Base-by-base conservation (phyloP, 30 jellyfish, hydroid and myxozoan genomes). In the Hydractinia echinata region DNA sequence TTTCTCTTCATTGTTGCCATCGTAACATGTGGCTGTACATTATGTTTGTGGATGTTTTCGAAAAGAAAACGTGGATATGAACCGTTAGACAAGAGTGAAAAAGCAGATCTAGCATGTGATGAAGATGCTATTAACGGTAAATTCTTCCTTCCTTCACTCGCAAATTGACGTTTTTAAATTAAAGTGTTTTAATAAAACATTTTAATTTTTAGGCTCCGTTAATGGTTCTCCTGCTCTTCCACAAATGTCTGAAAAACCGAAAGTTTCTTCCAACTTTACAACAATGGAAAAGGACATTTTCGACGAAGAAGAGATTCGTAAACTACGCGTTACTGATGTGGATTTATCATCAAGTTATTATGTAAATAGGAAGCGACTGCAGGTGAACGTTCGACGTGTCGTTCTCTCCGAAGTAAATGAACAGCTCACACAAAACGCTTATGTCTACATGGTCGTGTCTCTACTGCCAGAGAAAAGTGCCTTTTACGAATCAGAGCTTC, bases 341-440 rank as follows among this genome's bases (percentile, higher is more conserved):
- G 97, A 91, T n/a, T 81, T 91, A 72, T 66, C 94, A 16, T 87
- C 96, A 51, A 78, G 94, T n/a, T 91, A 81, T 79, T 91, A 85
- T 79, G 85, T 76, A 66, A 84, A 86, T 66, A 58, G 95, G 72
- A 60, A 56, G 7, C 68, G 95, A 20, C 68, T 91, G 60, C 95
- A 86, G 51, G 88, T 91, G 55, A 87, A 81, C 11, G 84, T 91
- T 16, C 76, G 89, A 18, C 84, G 92, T 8, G 91, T 82, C 39
- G 73, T 83, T 11, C 88, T 88, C 66, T 82, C 80, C 70, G 87
- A 91, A 0, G 87, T 86, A 4, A 54, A 71, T 55, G 86, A 76
- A 54, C 77, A 81, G 54, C 79, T 90, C 15, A 76, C 69, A 10
- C 79, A 76, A 55, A 81, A 72, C 56, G 97, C 89, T 1, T 90